A percentile compares a stretch with the other conserved stretches of the same genome.
Evolutionary conservation across 1,140 invertebrate genomes (phyloP).

Genomic region (Drosophila azteca): DNA sequence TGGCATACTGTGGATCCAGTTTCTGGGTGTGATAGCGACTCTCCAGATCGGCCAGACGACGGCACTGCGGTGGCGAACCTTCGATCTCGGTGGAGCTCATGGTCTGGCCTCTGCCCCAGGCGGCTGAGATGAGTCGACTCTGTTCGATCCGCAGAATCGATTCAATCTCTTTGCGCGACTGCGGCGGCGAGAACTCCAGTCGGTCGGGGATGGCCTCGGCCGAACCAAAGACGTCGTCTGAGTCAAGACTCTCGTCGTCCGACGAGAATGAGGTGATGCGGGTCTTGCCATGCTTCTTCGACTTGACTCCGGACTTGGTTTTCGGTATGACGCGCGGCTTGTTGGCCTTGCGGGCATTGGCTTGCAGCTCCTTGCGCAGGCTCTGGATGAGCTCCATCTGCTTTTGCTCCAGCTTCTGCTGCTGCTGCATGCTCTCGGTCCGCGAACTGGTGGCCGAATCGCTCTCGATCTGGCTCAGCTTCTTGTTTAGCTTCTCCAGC

Average conservation of each 20-base stretch:
- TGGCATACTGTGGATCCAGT: slow-evolving; percentile 85
- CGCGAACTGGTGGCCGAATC: slow-evolving; percentile 88
- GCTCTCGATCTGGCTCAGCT: slow-evolving; percentile 89
- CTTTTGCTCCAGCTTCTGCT: slow-evolving; percentile 85
- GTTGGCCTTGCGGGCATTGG: slow-evolving; percentile 70
- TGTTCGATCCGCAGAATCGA: slow-evolving; percentile 88
- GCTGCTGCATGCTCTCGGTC: slow-evolving; percentile 87
- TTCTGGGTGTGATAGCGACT: slow-evolving; percentile 86
- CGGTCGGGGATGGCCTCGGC: slow-evolving; percentile 88
- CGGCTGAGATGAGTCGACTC: slow-evolving; percentile 87
- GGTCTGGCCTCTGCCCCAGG: slow-evolving; percentile 88
- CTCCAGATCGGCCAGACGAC: slow-evolving; percentile 86
- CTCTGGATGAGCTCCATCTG: slow-evolving; percentile 83
- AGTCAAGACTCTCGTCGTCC: slow-evolving; percentile 89
- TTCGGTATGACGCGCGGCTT: slow-evolving; percentile 81
- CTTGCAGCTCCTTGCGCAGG: slow-evolving; percentile 78
- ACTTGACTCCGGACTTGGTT: slow-evolving; percentile 73
- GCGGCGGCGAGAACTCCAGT: slow-evolving; percentile 88
- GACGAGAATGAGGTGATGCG: slow-evolving; percentile 89
- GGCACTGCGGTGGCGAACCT: slow-evolving; percentile 88
- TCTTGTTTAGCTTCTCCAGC: slow-evolving; percentile 88
- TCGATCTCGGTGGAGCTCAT: slow-evolving; percentile 90
- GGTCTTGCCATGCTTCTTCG: slow-evolving; percentile 86
- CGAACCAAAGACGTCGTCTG: slow-evolving; percentile 89
- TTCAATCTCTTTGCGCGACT: slow-evolving; percentile 89